Percentiles rank a stretch among this genome's conserved stretches.
These are phyloP conservation scores for Babylonia areolata DNA, from an alignment of 1,140 invertebrate genomes.

Conservation along the genomic window DNA sequence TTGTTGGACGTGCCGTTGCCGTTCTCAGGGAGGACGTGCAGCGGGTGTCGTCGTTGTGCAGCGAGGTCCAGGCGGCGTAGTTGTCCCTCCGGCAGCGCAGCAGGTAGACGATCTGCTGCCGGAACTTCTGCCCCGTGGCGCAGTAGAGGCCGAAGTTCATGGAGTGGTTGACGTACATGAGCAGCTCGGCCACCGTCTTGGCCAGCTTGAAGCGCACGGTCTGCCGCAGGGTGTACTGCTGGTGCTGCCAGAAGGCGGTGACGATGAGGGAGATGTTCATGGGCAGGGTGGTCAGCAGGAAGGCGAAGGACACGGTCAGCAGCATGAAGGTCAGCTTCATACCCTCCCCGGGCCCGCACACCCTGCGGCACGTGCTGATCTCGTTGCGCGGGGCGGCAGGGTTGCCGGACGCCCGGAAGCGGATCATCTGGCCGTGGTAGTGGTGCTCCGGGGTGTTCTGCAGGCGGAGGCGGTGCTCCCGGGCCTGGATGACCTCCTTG, in stretches of 20 bases:
- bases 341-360: slow-evolving; percentile 50
- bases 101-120: slow-evolving; percentile 41
- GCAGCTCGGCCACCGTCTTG: slow-evolving; percentile 67
- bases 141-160: slow-evolving; percentile 77
- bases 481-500: too few species aligned
- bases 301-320: too few species aligned
- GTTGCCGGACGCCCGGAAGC: background rate
- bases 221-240: slow-evolving; percentile 36
- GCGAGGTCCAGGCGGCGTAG: background rate
- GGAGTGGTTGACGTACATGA: too few species aligned
- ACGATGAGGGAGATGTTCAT: slow-evolving; percentile 70
- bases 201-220: slow-evolving; percentile 59
- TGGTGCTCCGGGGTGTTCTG: slow-evolving; percentile 22
- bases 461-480: slow-evolving; percentile 19
- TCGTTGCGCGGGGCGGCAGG: too few species aligned
- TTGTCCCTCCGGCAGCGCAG: background rate
- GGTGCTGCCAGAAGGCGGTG: slow-evolving; percentile 42
- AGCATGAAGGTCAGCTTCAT: slow-evolving; percentile 72
- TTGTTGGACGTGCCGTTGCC: too few species aligned
- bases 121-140: slow-evolving; percentile 73
- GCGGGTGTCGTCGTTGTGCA: background rate
- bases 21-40: too few species aligned
- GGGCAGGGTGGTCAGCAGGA: too few species aligned
- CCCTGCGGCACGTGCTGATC: slow-evolving; percentile 37
- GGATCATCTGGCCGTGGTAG: slow-evolving; percentile 34